Evolutionary conservation across 92 coral and sea anemone genomes (phyloP).

Genomic region (Chrysogorgia sp.): DNA sequence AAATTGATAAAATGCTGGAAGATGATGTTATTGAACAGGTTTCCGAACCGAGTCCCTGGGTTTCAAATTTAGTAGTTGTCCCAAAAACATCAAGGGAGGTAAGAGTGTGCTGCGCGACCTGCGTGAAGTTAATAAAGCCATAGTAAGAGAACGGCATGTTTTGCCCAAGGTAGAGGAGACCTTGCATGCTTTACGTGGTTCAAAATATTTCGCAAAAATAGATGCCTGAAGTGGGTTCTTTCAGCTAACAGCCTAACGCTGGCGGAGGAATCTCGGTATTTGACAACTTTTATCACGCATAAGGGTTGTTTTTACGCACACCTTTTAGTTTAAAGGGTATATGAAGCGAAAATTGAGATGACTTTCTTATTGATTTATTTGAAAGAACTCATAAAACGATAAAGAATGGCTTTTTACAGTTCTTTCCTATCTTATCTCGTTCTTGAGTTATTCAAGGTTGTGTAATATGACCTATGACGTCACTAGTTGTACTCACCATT

Average conservation of each 20-base stretch:
- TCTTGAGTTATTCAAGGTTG: no score
- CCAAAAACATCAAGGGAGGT: conserved; percentile 49
- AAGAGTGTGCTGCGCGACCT: conserved; percentile 52
- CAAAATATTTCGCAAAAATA: conserved; percentile 26
- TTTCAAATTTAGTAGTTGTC: conserved; percentile 45
- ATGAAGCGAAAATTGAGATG: no score
- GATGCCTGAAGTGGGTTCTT: conserved; percentile 31
- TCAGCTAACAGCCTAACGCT: conserved; percentile 18
- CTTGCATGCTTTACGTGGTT: conserved; percentile 50
- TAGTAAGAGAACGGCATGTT: conserved; percentile 55
- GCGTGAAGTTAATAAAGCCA: conserved; percentile 54
- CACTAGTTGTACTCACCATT: no score
- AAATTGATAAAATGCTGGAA: conserved; percentile 59
- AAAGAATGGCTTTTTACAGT: no score
- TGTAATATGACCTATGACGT: no score
- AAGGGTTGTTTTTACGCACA: conserved; percentile 43
- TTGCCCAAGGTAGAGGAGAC: conserved; percentile 60
- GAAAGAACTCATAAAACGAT: no score
- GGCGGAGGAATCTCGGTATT: conserved; percentile 41
- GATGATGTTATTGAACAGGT: conserved; percentile 47
- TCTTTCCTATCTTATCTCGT: no score
- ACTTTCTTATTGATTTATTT: no score
- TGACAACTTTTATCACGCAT: conserved; percentile 47
- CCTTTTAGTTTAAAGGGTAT: conserved; percentile 61
- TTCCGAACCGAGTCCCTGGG: conserved; percentile 51